These are phyloP conservation scores for Rhinopithecus roxellana DNA, from an alignment of 2,113 vertebrate genomes.

Conservation along the genomic window DNA sequence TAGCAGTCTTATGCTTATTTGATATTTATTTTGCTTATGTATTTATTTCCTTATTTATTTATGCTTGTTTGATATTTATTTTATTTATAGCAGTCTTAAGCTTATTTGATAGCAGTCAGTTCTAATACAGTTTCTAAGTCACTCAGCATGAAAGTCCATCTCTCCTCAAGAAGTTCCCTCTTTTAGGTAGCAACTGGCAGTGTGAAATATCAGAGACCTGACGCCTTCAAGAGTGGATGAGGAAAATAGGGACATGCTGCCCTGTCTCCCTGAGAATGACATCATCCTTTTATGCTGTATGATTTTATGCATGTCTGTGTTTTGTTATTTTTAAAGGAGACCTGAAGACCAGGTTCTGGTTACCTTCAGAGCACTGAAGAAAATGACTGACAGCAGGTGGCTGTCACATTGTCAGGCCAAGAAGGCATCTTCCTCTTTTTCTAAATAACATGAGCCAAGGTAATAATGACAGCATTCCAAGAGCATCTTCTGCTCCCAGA, in stretches of 20 bases:
- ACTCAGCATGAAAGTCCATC: neutral
- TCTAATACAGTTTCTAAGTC: neutral
- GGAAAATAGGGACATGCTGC: neutral
- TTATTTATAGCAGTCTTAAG: too few relatives aligned
- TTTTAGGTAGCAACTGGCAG: neutral
- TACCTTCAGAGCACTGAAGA: neutral
- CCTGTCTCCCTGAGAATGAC: neutral
- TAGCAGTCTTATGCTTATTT: too few relatives aligned
- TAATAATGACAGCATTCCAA: neutral
- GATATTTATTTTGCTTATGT: too few relatives aligned
- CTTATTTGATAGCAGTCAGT: neutral
- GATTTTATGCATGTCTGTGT: neutral
- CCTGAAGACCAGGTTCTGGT: neutral
- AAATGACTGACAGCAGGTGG: constrained; percentile 28
- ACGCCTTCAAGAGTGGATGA: neutral
- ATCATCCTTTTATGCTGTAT: neutral
- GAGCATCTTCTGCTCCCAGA: neutral
- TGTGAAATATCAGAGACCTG: neutral
- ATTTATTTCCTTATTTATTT: too few relatives aligned
- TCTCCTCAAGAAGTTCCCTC: neutral
- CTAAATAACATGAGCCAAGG: neutral
- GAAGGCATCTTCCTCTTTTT: neutral
- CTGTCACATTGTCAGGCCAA: neutral
- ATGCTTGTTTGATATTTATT: too few relatives aligned
- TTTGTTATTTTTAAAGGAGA: constrained; percentile 3